A percentile compares a stretch with the other conserved stretches of the same genome.
Evolutionary conservation across 2,888 invertebrate species (phyloP).

Genomic region (Periphyllus acericola): DNA sequence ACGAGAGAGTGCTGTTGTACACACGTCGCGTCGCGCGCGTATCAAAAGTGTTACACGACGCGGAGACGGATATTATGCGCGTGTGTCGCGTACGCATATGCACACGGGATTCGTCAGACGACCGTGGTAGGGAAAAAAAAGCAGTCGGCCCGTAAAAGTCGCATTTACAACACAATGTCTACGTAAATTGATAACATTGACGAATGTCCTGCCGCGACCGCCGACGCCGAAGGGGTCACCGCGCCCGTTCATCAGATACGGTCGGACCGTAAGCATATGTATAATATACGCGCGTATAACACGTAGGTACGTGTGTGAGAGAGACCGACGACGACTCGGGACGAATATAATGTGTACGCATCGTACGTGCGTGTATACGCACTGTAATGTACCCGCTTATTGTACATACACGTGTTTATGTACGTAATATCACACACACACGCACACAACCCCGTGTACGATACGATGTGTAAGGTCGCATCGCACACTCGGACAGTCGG

Average conservation of each 20-base stretch:
- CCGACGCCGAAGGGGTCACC: conserved; percentile 1
- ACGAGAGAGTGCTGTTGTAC: background rate
- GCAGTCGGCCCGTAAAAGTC: background rate
- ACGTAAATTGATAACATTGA: conserved; percentile 52
- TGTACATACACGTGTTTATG: too few species aligned
- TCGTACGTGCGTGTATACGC: too few species aligned
- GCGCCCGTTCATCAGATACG: conserved; percentile 33
- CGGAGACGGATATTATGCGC: background rate
- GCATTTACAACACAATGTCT: conserved; percentile 49
- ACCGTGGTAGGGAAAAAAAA: background rate
- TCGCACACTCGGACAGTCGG: too few species aligned
- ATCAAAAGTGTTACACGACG: conserved; percentile 11
- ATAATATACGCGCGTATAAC: background rate
- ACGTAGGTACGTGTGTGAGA: background rate
- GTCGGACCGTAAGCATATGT: background rate
- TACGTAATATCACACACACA: too few species aligned
- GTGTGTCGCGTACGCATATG: background rate
- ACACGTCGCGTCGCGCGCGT: conserved; percentile 5
- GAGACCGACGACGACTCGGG: background rate
- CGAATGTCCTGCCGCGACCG: conserved; percentile 20
- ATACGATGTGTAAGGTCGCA: too few species aligned
- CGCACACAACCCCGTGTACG: too few species aligned
- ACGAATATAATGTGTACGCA: background rate
- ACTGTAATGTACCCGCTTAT: too few species aligned
- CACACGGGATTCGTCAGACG: background rate